Base-by-base conservation (phyloP, 2,888 invertebrate species). In the Agrotis clavis region DNA sequence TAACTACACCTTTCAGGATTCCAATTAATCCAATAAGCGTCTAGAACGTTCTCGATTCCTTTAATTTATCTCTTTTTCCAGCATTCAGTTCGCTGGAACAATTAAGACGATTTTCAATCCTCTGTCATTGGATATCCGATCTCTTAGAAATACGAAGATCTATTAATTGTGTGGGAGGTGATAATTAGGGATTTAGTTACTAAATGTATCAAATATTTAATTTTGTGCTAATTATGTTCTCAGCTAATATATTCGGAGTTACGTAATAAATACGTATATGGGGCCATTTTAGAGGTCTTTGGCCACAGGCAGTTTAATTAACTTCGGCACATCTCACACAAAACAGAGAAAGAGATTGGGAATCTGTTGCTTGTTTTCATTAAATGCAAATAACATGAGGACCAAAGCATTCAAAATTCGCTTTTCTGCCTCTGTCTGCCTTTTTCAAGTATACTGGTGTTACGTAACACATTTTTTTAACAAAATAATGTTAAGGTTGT, bases 1-100 rank as follows among this genome's bases (percentile, higher is more conserved):
- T 70, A 79, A 81, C 66, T 81, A 59, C 47, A 77, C 30, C 66
- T 76, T 56, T 19, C 63, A 70, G 66, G 70, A 53, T 67, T 79
- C 81, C 64, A 79, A 79, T 79, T 81, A 79, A 77, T 71, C 56
- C 59, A 65, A 77, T 77, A 77, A 78, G 51, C 69, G 63, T 71
- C 77, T 60, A 47, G 35, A 76, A 47, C 60, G 75, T 67, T 65
- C 80, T 14, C 47, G 66, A 81, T 77, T 71, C 71, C 70, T 70
- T 67, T 60, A 64, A 60, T 80, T 77, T 81, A 66, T 81, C 25
- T 51, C 63, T 66, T 77, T 76, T 60, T 48, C 21, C 13, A 45
- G 18, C 35, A 54, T 68, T 67, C 63, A 57, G 51, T 54, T 71
- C 30, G 25, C 60, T 16, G 48, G 77, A 56, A 77, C 63, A 77